phyloP scores from a whole-genome alignment of 2,797 vertebrate genomes.

The Agapornis canus region DNA sequence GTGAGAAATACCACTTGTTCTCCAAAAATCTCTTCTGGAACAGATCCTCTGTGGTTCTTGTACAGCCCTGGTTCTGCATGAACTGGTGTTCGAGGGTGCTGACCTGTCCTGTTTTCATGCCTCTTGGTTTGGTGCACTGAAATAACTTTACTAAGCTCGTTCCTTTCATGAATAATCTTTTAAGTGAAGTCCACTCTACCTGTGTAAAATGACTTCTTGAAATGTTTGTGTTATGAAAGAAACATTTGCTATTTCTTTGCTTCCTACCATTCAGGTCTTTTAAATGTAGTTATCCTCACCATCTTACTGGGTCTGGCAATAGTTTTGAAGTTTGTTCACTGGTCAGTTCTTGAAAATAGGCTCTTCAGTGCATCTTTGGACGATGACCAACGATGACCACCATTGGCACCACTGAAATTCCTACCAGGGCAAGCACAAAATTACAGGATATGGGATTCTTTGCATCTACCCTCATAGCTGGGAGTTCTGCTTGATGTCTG shows the following conservation, averaged over 20 bases:
- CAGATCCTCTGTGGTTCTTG: neutral
- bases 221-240: conserved; percentile 57
- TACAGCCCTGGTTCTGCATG: neutral
- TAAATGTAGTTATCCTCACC: conserved; percentile 73
- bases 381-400: neutral
- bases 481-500: conserved; percentile 30
- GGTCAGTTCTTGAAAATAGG: conserved; percentile 46
- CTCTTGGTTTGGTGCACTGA: conserved; percentile 71
- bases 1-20: neutral
- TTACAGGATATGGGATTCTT: neutral
- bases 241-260: conserved; percentile 57
- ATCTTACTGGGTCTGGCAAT: conserved; percentile 73
- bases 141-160: conserved; percentile 62
- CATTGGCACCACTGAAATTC: conserved; percentile 31
- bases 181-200: conserved; percentile 67
- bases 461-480: neutral
- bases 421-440: neutral
- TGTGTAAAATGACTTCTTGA: conserved; percentile 58
- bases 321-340: conserved; percentile 28
- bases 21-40: conserved; percentile 23
- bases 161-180: conserved; percentile 69
- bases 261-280: conserved; percentile 69
- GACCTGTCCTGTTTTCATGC: conserved; percentile 17
- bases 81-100: neutral
- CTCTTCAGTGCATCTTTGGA: conserved; percentile 33